Evolutionary conservation across 2,888 invertebrate genomes (phyloP), one percentile per base, ranked within the genome.

Genomic region (Ametastegia equiseti): DNA sequence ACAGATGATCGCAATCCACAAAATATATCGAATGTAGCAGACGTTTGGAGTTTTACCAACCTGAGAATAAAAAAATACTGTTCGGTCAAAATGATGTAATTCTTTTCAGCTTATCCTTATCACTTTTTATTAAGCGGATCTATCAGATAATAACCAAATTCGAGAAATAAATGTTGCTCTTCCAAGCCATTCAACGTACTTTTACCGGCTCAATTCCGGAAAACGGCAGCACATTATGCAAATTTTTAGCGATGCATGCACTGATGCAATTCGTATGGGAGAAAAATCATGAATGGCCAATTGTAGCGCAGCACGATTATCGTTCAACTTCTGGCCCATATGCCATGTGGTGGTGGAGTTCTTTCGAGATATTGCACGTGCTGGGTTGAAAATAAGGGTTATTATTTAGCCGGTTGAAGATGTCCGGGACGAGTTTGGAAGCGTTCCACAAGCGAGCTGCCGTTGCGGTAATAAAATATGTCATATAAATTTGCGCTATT

Each of bases 371-470:
- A 30, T 71, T 71, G 47, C 71, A 71, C 30, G 71, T 47, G 45
- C 45, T 2, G 11, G 2, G 9, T 39, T 71, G 7, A 15, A 67
- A 23, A 45, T 27, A 27, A 71, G 47, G 45, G 13, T 3, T 30
- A 42, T 47, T 13, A 54, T 50, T 19, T 19, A 78, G 19, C 9
- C 78, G 23, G n/a, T 50, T 23, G 19, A 30, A 60, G 7, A 87
- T 89, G 89, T 87, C 87, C 60, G 39, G 33, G 39, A 77, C 67
- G 19, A 81, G 87, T 78, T 82, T 88, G 39, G 81, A 89, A 83
- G 69, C 82, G 23, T 89, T 90, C 83, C 77, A 89, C 15, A 82
- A 87, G 81, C 85, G 90, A 81, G 91, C 91, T 45, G 83, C 80
- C 7, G 67, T 54, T 67, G 91, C 91, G 88, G 91, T 91, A 90